Conservation (phyloP, 2,113 vertebrate genomes). For the Campylomormyrus numenius region DNA sequence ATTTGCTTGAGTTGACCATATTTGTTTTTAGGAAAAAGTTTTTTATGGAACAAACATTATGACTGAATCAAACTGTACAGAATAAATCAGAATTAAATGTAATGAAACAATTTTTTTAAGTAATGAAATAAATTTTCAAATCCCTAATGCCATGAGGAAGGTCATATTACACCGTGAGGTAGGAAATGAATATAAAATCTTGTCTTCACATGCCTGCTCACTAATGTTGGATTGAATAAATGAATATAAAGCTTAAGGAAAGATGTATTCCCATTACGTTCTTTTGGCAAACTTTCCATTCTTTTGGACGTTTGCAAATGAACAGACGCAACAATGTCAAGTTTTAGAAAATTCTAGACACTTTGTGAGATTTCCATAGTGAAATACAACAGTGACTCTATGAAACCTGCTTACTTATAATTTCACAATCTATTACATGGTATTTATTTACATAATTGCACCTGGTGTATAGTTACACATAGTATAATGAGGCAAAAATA, state of each 20-base stretch:
- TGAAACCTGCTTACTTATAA: background rate
- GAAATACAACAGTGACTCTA: background rate
- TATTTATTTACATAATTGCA: slow-evolving; percentile 20
- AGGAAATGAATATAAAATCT: background rate
- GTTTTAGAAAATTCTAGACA: background rate
- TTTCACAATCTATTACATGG: background rate
- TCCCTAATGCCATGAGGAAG: background rate
- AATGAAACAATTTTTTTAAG: background rate
- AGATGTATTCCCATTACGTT: background rate
- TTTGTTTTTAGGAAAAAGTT: background rate
- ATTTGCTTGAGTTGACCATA: background rate
- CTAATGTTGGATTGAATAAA: background rate
- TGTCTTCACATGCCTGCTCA: background rate
- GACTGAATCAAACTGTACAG: background rate
- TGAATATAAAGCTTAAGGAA: background rate
- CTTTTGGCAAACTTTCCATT: background rate
- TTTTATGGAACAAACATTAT: background rate
- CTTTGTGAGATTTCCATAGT: background rate
- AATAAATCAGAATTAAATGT: background rate
- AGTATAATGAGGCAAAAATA: slow-evolving; percentile 9
- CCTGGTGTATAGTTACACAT: slow-evolving; percentile 5
- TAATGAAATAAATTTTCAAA: slow-evolving; percentile 6
- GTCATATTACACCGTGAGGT: background rate
- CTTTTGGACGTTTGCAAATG: background rate
- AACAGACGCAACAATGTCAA: background rate